Base-by-base conservation (phyloP, 2,113 vertebrate species). In the Tachysurus fulvidraco region DNA sequence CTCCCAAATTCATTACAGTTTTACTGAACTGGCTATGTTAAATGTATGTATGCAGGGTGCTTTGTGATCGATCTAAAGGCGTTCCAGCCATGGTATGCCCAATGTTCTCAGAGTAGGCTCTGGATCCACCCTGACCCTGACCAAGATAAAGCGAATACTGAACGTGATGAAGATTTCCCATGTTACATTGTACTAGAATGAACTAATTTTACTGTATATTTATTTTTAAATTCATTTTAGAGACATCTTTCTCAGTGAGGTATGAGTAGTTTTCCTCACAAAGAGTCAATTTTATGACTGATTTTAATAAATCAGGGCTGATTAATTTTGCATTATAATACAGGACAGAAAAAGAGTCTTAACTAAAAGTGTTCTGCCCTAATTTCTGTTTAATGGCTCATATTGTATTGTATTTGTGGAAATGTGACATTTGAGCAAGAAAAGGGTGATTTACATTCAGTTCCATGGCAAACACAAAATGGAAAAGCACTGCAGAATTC, bases 361-460 rank as follows among this genome's bases (percentile, higher is more conserved):
- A 46, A 77, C 60, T 78, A 21, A 59, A 85, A 52, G 69, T 83
- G 41, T 28, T 76, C 21, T 87, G 69, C 67, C 57, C 67, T 87
- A n/a, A 76, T 74, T 46, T 28, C 64, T 1, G n/a, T 30, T 52
- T 69, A 80, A 60, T 44, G 50, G 44, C 25, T 52, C 36, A 2
- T 19, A 52, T 77, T 83, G 86, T 17, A 83, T 87, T 87, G 85
- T 76, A 74, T 87, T 76, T 87, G 86, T 87, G 85, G 36, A 87
- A 87, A 87, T 87, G 86, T 87, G 86, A 83, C 69, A 87, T 87
- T 83, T 87, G 59, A 41, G 46, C 8, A 77, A 12, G 30, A 87
- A 74, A 74, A 76, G 25, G 59, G 54, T 82, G 85, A 87, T 87
- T 87, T 82, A 81, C 64, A 86, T 86, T 65, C 55, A 81, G 73